These are phyloP conservation scores for Lagenorhynchus albirostris DNA, from an alignment of 2,113 vertebrate genomes.

Conservation along the genomic window DNA sequence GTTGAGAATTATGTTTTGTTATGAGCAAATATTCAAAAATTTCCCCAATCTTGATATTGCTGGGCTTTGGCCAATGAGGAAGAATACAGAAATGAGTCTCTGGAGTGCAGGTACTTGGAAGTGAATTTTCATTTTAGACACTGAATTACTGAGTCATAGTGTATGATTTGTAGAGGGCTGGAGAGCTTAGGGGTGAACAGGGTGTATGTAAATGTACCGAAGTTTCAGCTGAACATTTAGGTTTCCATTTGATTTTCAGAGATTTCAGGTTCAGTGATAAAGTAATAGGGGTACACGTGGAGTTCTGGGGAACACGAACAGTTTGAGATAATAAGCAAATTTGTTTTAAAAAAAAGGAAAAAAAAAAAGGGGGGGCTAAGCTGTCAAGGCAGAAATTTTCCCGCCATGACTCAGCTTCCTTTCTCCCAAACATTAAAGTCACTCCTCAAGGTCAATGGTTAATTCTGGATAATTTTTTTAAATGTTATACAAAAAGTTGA, in stretches of 20 bases:
- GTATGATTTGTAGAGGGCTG: not conserved
- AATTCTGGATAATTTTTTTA: not conserved
- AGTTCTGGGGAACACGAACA: not conserved
- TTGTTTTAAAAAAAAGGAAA: not conserved
- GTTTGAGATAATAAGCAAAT: not conserved
- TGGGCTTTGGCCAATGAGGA: not conserved
- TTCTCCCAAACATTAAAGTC: not conserved
- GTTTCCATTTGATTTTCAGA: not conserved
- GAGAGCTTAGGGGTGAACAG: not conserved
- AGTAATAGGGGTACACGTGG: accelerated
- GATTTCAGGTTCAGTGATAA: not conserved
- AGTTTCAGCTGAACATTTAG: not conserved
- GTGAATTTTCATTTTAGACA: not conserved
- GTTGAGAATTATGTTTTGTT: not conserved
- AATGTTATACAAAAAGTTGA: not conserved
- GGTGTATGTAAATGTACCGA: not conserved
- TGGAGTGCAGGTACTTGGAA: not conserved
- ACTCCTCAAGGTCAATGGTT: not conserved
- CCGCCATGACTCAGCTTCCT: not conserved
- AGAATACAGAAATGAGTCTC: not conserved
- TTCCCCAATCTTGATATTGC: not conserved
- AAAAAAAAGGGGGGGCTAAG: not conserved
- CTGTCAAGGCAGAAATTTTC: not conserved
- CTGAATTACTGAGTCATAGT: not conserved
- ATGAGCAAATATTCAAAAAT: not conserved